These are phyloP conservation scores for Battus philenor DNA, from an alignment of 1,140 invertebrate species.

Conservation along the genomic window DNA sequence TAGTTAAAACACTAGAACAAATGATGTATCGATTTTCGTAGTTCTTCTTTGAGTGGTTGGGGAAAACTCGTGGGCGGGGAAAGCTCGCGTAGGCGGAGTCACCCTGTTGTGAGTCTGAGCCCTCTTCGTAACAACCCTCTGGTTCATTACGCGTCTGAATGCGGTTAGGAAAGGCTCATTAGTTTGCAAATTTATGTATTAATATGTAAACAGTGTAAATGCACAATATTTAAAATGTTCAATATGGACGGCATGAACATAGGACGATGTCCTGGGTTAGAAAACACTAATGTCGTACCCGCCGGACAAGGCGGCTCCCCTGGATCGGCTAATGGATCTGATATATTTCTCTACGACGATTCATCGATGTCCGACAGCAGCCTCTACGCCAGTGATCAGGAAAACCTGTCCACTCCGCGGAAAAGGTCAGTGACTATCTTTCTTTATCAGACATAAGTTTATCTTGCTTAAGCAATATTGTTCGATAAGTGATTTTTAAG, in stretches of 20 bases:
- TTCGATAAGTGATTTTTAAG: background rate
- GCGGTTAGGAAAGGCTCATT: background rate
- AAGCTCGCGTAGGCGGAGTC: slow-evolving; percentile 26
- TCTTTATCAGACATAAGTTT: slow-evolving; percentile 6
- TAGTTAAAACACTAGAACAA: too few relatives aligned
- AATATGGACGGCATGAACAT: slow-evolving; percentile 50
- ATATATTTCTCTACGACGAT: slow-evolving; percentile 64
- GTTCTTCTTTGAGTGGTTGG: slow-evolving; percentile 2
- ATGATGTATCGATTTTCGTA: slow-evolving; percentile 2
- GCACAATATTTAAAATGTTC: slow-evolving; percentile 20
- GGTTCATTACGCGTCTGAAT: slow-evolving; percentile 23
- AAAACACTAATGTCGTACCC: slow-evolving; percentile 27
- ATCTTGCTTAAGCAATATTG: background rate
- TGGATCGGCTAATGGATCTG: slow-evolving; percentile 49
- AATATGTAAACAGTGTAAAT: slow-evolving; percentile 5
- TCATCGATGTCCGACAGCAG: slow-evolving; percentile 69
- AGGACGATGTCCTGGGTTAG: slow-evolving; percentile 28
- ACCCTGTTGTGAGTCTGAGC: slow-evolving; percentile 20
- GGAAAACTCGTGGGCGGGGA: slow-evolving; percentile 28
- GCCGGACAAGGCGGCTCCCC: slow-evolving; percentile 39
- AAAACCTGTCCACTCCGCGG: slow-evolving; percentile 58
- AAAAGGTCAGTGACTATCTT: slow-evolving; percentile 46
- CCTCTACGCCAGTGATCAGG: slow-evolving; percentile 66
- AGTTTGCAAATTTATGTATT: slow-evolving; percentile 1
- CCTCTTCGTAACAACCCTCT: slow-evolving; percentile 27